These are phyloP conservation scores for Oreochromis grahami DNA, from an alignment of 2,797 vertebrate species.

Conservation along the genomic window DNA sequence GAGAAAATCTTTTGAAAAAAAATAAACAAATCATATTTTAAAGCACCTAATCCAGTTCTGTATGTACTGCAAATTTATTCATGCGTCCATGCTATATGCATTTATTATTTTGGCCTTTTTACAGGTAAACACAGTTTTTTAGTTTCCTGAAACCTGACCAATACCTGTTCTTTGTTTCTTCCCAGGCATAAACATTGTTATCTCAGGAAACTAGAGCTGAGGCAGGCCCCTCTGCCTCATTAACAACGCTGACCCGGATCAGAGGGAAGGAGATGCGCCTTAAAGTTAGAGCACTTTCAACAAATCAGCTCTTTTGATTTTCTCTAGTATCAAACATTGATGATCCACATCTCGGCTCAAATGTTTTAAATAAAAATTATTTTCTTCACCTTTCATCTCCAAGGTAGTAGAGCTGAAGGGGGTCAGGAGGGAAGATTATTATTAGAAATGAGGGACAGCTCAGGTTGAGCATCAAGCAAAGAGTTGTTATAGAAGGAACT, in stretches of 20 bases:
- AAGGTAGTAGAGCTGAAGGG: too few species aligned
- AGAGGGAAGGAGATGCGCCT: not conserved
- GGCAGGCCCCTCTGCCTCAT: not conserved
- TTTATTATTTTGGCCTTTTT: not conserved
- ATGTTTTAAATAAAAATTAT: not conserved
- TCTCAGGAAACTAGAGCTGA: constrained; percentile 15
- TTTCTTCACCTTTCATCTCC: not conserved
- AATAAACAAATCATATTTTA: too few species aligned
- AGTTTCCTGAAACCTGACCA: not conserved
- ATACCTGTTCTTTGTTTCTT: not conserved
- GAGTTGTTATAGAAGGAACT: too few species aligned
- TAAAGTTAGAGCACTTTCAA: not conserved
- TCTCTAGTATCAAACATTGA: not conserved
- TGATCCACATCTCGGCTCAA: not conserved
- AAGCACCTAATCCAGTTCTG: not conserved
- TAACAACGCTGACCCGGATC: not conserved
- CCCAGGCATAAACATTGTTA: constrained; percentile 5
- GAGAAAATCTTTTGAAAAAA: not conserved
- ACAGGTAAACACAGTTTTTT: not conserved
- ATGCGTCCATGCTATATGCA: not conserved
- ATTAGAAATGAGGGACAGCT: too few species aligned
- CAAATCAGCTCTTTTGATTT: not conserved
- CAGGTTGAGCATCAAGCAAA: too few species aligned
- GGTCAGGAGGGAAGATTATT: too few species aligned
- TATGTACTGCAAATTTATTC: not conserved